phyloP scores from a whole-genome alignment of 2,113 vertebrate genomes.

The Clarias magur region DNA sequence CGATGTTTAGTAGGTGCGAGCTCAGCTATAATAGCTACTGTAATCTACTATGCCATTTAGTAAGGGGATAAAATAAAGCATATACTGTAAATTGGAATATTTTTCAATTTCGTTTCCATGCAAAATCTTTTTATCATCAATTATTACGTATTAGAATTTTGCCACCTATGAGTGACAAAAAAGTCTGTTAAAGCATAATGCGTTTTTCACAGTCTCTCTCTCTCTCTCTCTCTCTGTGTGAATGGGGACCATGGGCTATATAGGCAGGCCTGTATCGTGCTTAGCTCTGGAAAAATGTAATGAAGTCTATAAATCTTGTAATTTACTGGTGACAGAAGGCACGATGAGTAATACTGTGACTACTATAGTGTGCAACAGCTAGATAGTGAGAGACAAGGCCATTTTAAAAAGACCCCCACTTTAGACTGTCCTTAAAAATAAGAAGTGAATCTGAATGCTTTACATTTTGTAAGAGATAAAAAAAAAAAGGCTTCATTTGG shows the following conservation, averaged over 20 bases:
- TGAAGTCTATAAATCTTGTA: conserved; percentile 49
- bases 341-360: conserved; percentile 43
- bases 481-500: no score
- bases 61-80: neutral
- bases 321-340: conserved; percentile 44
- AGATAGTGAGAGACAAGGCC: conserved; percentile 21
- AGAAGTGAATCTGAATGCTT: no score
- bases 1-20: neutral
- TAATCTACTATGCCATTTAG: neutral
- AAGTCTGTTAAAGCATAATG: neutral
- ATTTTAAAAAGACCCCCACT: conserved; percentile 16
- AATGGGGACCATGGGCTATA: neutral
- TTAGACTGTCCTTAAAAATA: neutral
- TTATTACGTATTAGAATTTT: neutral
- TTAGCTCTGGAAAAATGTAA: conserved; percentile 44
- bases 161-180: neutral
- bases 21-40: neutral
- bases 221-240: neutral
- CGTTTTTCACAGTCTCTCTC: neutral
- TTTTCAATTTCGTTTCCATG: neutral
- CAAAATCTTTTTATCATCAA: neutral
- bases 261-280: conserved; percentile 27
- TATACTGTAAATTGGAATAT: neutral
- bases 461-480: neutral
- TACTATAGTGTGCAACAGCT: conserved; percentile 33